phyloP scores from a whole-genome alignment of 2,888 invertebrate species.

The Dicroscelio sp. region DNA sequence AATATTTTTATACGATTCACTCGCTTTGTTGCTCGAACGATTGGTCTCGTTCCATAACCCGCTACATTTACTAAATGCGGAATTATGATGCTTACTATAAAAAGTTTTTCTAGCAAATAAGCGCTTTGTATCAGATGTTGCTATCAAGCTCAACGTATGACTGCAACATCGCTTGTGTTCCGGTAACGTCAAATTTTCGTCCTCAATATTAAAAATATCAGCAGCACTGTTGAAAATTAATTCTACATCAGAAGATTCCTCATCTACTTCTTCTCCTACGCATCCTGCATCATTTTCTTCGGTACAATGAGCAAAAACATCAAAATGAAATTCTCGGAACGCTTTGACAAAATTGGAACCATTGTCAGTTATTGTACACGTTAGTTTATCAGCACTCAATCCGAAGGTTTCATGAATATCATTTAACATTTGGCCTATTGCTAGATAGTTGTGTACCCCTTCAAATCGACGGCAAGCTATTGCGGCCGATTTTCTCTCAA shows the following conservation, averaged over 20 bases:
- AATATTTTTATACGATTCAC: background rate
- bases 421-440: background rate
- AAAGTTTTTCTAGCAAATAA: background rate
- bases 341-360: background rate
- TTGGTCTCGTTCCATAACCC: background rate
- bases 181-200: background rate
- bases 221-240: too few relatives aligned
- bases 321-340: background rate
- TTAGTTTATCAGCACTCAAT: conserved; percentile 1
- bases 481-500: conserved; percentile 42
- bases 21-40: background rate
- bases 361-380: background rate
- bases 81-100: background rate
- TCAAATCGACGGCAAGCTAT: conserved; percentile 69
- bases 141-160: background rate
- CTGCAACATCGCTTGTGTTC: background rate
- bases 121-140: background rate
- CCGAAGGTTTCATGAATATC: background rate
- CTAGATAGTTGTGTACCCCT: background rate
- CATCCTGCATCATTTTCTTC: too few relatives aligned
- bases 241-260: too few relatives aligned
- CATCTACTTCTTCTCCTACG: background rate
- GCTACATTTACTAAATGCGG: background rate
- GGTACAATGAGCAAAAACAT: too few relatives aligned
- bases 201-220: background rate